phyloP scores from a whole-genome alignment of 2,888 invertebrate genomes.

The Eumacrocentrus americanus region DNA sequence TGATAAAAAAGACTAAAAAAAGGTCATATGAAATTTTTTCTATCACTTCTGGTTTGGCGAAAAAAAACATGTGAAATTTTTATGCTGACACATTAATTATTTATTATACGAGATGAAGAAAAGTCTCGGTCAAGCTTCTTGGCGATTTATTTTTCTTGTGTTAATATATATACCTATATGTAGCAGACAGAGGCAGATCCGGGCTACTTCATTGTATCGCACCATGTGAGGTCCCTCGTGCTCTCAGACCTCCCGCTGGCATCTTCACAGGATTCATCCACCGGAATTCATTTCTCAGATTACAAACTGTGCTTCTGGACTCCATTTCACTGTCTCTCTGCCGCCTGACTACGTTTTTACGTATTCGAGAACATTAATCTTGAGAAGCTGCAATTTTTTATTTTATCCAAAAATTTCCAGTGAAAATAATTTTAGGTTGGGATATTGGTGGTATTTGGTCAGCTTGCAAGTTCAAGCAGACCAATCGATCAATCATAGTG shows the following conservation, averaged over 20 bases:
- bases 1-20: too few relatives aligned
- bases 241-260: constrained; percentile 48
- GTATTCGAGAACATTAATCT: too few relatives aligned
- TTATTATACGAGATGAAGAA: not conserved
- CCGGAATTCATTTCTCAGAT: constrained; percentile 50
- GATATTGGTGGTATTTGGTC: too few relatives aligned
- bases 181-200: not conserved
- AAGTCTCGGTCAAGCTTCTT: too few relatives aligned
- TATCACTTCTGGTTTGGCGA: too few relatives aligned
- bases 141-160: not conserved
- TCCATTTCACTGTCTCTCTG: constrained; percentile 11
- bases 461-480: too few relatives aligned
- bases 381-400: too few relatives aligned
- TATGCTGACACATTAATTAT: not conserved
- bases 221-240: constrained; percentile 49
- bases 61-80: too few relatives aligned
- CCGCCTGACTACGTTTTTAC: too few relatives aligned
- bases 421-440: too few relatives aligned
- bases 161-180: not conserved
- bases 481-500: constrained; percentile 3
- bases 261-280: constrained; percentile 41
- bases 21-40: too few relatives aligned
- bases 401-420: too few relatives aligned
- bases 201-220: constrained; percentile 45
- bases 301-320: constrained; percentile 39